phyloP scores from a whole-genome alignment of 2,113 vertebrate species.

The Arizona elegans region DNA sequence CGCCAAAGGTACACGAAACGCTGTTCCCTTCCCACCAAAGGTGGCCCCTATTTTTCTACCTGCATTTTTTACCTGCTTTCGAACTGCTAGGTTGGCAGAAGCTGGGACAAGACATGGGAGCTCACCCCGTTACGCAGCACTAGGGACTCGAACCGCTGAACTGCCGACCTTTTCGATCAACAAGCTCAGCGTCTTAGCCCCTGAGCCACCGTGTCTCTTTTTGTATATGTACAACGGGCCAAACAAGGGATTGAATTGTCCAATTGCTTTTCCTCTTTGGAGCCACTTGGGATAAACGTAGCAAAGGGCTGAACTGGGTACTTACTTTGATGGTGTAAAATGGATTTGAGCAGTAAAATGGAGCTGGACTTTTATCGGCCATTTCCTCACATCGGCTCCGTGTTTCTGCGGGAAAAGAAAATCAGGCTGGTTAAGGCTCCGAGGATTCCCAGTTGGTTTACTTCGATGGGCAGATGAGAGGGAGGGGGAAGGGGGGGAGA shows the following conservation, averaged over 20 bases:
- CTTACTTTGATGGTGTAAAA: conserved; percentile 61
- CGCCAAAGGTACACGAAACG: no score
- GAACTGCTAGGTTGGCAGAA: no score
- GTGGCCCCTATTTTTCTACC: no score
- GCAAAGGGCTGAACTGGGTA: fast-evolving
- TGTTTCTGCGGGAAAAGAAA: conserved; percentile 34
- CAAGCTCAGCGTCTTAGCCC: no score
- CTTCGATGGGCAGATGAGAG: background rate
- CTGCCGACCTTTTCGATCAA: no score
- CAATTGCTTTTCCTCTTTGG: background rate
- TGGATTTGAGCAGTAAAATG: background rate
- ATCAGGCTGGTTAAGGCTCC: background rate
- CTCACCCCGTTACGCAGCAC: no score
- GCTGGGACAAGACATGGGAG: no score
- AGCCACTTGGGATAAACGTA: fast-evolving
- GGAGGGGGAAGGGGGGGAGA: background rate
- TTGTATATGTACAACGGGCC: no score
- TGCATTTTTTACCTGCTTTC: no score
- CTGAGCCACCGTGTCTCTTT: no score
- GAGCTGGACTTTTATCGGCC: background rate
- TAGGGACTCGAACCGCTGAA: no score
- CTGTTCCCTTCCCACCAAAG: no score
- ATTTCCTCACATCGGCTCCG: conserved; percentile 8
- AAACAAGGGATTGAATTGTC: background rate
- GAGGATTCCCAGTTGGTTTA: background rate